A percentile compares a stretch with the other conserved stretches of the same genome.
phyloP scores from a whole-genome alignment of 2,113 vertebrate species.

The Corydoras sp. region DNA sequence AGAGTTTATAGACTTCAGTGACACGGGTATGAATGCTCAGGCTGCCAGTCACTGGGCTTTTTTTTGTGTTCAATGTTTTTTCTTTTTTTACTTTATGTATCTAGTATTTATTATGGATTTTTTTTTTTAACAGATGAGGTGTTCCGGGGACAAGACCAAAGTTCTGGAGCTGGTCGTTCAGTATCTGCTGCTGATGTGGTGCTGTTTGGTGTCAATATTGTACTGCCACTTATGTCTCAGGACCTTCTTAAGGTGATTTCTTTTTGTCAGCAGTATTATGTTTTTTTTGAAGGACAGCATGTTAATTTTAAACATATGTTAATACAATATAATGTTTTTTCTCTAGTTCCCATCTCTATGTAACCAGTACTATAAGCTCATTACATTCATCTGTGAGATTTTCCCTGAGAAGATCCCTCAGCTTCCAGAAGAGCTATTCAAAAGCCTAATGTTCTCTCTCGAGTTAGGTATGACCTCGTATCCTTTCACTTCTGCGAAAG shows the following conservation, averaged over 20 bases:
- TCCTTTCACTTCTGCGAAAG: constrained; percentile 74
- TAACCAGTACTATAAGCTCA: constrained; percentile 99
- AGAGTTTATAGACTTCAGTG: constrained; percentile 98
- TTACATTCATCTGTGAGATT: constrained; percentile 99
- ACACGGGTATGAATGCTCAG: constrained; percentile 86
- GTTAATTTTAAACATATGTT: not conserved
- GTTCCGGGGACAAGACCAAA: constrained; percentile 89
- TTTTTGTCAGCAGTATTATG: too few species aligned
- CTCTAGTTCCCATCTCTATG: constrained; percentile 94
- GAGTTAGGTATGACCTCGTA: constrained; percentile 98
- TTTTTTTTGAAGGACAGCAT: not conserved
- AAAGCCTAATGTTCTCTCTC: constrained; percentile 97
- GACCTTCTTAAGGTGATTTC: constrained; percentile 95
- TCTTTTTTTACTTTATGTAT: too few species aligned
- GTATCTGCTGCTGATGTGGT: constrained; percentile 96
- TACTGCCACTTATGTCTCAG: constrained; percentile 96
- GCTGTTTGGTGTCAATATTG: constrained; percentile 93
- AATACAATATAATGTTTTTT: constrained; percentile 32
- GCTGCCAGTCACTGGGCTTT: too few species aligned
- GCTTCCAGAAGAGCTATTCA: constrained; percentile 96
- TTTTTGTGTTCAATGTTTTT: too few species aligned
- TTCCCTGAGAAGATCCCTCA: constrained; percentile 99
- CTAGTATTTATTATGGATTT: too few species aligned
- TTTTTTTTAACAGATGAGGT: constrained; percentile 77
- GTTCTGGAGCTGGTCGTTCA: constrained; percentile 76